A percentile compares a stretch with the other conserved stretches of the same genome.
Conservation (phyloP, 2,113 vertebrate genomes). For the Australoheros scitulus region DNA sequence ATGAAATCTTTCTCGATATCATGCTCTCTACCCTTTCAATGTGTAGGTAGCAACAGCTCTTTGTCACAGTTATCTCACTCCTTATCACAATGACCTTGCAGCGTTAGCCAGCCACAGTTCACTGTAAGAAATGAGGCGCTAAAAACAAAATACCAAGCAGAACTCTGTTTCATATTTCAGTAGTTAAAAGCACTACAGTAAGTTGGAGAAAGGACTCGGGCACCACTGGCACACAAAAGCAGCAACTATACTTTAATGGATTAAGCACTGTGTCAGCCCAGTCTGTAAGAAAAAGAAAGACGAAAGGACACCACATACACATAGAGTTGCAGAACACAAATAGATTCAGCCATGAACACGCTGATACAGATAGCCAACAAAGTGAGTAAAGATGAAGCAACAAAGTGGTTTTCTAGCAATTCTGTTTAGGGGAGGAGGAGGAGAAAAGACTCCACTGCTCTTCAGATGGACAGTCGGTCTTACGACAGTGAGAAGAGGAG, state of each 20-base stretch:
- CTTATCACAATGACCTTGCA: conserved; percentile 36
- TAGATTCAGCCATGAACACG: conserved; percentile 1
- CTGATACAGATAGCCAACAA: conserved; percentile 11
- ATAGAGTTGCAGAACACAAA: background rate
- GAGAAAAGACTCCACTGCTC: conserved; percentile 2
- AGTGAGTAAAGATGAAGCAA: conserved; percentile 23
- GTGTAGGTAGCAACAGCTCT: background rate
- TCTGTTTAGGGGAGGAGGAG: background rate
- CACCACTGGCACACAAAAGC: background rate
- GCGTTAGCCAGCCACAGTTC: conserved; percentile 1
- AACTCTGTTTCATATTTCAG: conserved; percentile 17
- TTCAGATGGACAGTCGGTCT: conserved; percentile 10
- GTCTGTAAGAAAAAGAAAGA: conserved; percentile 4
- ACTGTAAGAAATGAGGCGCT: conserved; percentile 21
- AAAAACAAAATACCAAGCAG: conserved; percentile 6
- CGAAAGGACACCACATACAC: background rate
- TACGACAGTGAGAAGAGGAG: conserved; percentile 18
- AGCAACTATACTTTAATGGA: background rate
- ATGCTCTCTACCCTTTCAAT: background rate
- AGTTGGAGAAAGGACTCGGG: background rate
- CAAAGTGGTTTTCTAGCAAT: conserved; percentile 8
- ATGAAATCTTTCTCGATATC: conserved; percentile 10
- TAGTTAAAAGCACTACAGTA: background rate
- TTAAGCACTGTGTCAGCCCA: background rate
- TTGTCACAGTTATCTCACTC: conserved; percentile 23